A percentile compares a stretch with the other conserved stretches of the same genome.
Conservation (phyloP, 2,797 vertebrate species). For the Agapornis canus region DNA sequence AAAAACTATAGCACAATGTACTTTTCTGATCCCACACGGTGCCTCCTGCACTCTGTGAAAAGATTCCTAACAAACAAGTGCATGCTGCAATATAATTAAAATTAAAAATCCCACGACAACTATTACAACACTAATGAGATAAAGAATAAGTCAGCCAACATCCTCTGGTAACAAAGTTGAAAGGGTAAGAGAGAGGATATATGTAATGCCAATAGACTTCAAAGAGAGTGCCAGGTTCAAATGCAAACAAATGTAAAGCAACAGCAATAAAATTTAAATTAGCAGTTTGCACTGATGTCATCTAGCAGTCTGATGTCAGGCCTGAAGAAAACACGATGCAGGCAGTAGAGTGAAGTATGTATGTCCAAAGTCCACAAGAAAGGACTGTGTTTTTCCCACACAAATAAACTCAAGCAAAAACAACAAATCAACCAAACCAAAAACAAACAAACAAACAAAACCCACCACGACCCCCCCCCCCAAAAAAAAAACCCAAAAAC, state of each 20-base stretch:
- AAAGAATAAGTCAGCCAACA: conserved; percentile 5
- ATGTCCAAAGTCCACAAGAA: background rate
- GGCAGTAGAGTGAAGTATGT: background rate
- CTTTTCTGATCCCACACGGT: background rate
- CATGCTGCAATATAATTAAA: background rate
- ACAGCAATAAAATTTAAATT: background rate
- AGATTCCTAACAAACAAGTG: background rate
- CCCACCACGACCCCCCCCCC: too few relatives aligned
- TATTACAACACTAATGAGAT: background rate
- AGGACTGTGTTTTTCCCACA: background rate
- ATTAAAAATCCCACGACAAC: background rate
- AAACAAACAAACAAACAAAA: too few relatives aligned
- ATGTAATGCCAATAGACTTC: background rate
- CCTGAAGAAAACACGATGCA: background rate
- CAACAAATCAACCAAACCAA: background rate
- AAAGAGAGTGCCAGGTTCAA: background rate
- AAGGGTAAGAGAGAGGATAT: background rate
- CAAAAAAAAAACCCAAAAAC: background rate
- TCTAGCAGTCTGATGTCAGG: background rate
- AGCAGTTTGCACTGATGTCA: background rate
- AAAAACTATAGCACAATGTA: background rate
- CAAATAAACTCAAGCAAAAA: background rate
- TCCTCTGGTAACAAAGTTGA: background rate
- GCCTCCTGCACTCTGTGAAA: background rate
- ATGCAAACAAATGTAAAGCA: conserved; percentile 7